Conservation (phyloP, 2,888 invertebrate species). For the Cryptocephalus primarius region DNA sequence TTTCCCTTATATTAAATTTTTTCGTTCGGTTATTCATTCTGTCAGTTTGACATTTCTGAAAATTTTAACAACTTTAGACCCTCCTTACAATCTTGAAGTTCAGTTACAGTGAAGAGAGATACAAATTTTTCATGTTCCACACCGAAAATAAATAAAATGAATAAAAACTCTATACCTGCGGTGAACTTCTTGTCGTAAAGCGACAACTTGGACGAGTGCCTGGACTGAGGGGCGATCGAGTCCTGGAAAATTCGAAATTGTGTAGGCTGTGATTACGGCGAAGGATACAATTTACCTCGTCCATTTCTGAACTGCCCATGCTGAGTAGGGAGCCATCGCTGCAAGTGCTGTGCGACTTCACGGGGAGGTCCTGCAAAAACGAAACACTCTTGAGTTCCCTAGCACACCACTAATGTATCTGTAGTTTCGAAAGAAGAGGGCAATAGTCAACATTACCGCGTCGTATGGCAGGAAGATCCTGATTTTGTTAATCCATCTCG, state of each 20-base stretch:
- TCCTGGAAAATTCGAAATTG: slow-evolving; percentile 27
- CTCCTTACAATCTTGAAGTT: too few relatives aligned
- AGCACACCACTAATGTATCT: too few relatives aligned
- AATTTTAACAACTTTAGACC: too few relatives aligned
- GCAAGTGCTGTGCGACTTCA: slow-evolving; percentile 44
- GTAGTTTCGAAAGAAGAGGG: too few relatives aligned
- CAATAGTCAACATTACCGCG: not conserved
- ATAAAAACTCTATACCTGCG: slow-evolving; percentile 24
- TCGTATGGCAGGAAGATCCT: slow-evolving; percentile 24
- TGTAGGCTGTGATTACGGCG: not conserved
- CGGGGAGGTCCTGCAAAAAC: slow-evolving; percentile 37
- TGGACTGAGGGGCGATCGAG: slow-evolving; percentile 35
- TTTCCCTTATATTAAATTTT: too few relatives aligned
- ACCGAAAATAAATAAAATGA: too few relatives aligned
- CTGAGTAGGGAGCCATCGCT: slow-evolving; percentile 71
- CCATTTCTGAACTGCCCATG: slow-evolving; percentile 69
- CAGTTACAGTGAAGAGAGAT: too few relatives aligned
- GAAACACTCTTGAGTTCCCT: not conserved
- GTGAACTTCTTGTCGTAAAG: slow-evolving; percentile 33
- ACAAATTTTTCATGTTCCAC: too few relatives aligned
- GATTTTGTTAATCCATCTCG: slow-evolving; percentile 23
- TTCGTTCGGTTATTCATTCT: too few relatives aligned
- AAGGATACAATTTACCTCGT: slow-evolving; percentile 40
- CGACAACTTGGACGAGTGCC: slow-evolving; percentile 36
- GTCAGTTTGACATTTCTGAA: too few relatives aligned